A percentile compares a stretch with the other conserved stretches of the same genome.
Evolutionary conservation across 1,140 invertebrate genomes (phyloP).

Genomic region (Drosophila repleta): DNA sequence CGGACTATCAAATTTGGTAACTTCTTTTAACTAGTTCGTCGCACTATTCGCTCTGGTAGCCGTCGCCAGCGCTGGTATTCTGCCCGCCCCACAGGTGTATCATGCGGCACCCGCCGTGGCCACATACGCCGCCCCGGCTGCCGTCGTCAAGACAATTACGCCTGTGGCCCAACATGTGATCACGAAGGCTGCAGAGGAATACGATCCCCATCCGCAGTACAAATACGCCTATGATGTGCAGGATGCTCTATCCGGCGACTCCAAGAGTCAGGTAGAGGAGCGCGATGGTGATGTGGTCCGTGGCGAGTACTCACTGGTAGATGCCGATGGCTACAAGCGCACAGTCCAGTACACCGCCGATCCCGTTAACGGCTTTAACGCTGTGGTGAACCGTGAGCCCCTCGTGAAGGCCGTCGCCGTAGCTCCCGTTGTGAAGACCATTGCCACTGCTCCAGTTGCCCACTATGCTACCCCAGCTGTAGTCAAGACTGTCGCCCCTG

Average conservation of each 20-base stretch:
- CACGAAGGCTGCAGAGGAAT: conserved; percentile 69
- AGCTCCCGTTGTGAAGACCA: conserved; percentile 32
- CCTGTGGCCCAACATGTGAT: conserved; percentile 38
- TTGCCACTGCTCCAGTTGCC: conserved; percentile 51
- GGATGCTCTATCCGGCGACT: conserved; percentile 85
- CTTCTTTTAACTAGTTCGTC: conserved; percentile 43
- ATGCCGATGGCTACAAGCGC: conserved; percentile 86
- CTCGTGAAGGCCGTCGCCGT: conserved; percentile 43
- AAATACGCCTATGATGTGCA: too few species aligned
- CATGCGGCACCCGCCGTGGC: conserved; percentile 69
- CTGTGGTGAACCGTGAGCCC: conserved; percentile 77
- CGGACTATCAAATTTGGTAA: background rate
- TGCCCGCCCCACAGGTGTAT: conserved; percentile 70
- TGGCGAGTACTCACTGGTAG: conserved; percentile 86
- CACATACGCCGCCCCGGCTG: conserved; percentile 59
- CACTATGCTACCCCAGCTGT: conserved; percentile 44
- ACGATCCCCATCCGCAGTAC: conserved; percentile 84
- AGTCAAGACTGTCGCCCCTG: conserved; percentile 23
- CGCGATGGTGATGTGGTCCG: conserved; percentile 87
- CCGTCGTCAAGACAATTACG: conserved; percentile 55
- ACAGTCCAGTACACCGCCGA: conserved; percentile 84
- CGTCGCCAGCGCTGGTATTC: conserved; percentile 66
- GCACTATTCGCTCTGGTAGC: conserved; percentile 75
- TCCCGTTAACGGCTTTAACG: conserved; percentile 83
- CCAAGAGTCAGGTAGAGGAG: conserved; percentile 86